Base-by-base conservation (phyloP, 2,797 vertebrate genomes). In the Myotis vivesi region DNA sequence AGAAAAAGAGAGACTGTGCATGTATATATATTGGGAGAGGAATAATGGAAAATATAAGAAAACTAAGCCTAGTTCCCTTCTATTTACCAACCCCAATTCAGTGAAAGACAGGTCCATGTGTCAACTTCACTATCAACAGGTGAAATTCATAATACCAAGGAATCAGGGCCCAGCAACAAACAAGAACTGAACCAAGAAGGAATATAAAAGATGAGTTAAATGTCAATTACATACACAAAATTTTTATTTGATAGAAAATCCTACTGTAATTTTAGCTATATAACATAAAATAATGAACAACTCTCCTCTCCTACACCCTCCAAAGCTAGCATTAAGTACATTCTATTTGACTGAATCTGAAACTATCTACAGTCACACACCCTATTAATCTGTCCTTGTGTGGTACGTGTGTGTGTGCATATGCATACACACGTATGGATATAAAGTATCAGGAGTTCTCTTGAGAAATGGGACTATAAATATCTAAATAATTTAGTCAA, bases 401-500 rank as follows among this genome's bases (percentile, higher is more conserved):
- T 36, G 64, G n/a, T 69, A n/a, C 15, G 4, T 49, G 13, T 49
- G 4, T 25, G 59, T 62, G 59, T 62, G 20, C 23, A 5, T 12
- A 41, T 6, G 3, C 7, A 8, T 5, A 44, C 11, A 72, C 41
- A 68, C 6, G 23, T 19, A 46, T 20, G 19, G 36, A 72, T 46
- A 15, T 19, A 41, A 95, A 94, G 28, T 20, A 91, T 75, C 33
- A 68, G 36, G n/a, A 91, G 33, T 46, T 95, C 68, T 53, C 69
- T 73, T 53, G n/a, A 85, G 71, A 94, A 94, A 87, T 19, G 36
- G 28, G 46, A 75, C 28, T 81, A 73, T 28, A 77, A 53, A n/a
- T 33, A 91, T 20, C 87, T 95, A 86, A 86, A 75, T 59, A 96
- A 89, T 75, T 94, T 30, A 81, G 46, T 59, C 79, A 86, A 69